Evolutionary conservation across 2,797 vertebrate species (phyloP).

Genomic region (Chelidonichthys spinosus): DNA sequence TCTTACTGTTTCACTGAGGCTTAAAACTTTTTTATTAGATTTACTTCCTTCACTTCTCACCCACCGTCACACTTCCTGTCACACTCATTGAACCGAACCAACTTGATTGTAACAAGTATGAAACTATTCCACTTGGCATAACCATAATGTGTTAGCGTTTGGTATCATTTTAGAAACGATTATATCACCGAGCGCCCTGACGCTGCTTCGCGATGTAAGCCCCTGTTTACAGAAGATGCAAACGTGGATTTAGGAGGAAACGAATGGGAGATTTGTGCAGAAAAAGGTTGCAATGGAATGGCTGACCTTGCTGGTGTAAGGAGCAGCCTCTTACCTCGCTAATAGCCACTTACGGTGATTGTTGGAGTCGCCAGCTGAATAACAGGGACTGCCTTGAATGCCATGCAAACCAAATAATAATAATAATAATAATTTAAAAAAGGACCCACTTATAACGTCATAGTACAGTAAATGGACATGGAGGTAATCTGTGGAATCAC

Average conservation of each 20-base stretch:
- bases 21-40: conserved; percentile 79
- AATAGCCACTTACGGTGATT: background rate
- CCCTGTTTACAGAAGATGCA: conserved; percentile 21
- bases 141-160: conserved; percentile 50
- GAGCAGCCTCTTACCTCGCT: background rate
- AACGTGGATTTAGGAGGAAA: conserved; percentile 20
- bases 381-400: background rate
- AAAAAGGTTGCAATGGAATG: conserved; percentile 4
- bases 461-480: background rate
- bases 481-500: background rate
- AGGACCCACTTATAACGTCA: background rate
- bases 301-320: conserved; percentile 15
- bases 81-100: conserved; percentile 63
- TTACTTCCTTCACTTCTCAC: conserved; percentile 70
- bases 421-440: background rate
- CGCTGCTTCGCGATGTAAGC: conserved; percentile 15
- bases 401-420: background rate
- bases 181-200: conserved; percentile 32
- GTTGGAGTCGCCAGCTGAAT: background rate
- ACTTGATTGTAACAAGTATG: conserved; percentile 68
- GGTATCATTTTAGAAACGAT: conserved; percentile 40
- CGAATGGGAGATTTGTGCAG: conserved; percentile 9
- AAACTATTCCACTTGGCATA: conserved; percentile 57
- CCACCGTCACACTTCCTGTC: conserved; percentile 62
- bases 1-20: conserved; percentile 70